Evolutionary conservation across 2,797 vertebrate species (phyloP).

Genomic region (Danionella dracula): DNA sequence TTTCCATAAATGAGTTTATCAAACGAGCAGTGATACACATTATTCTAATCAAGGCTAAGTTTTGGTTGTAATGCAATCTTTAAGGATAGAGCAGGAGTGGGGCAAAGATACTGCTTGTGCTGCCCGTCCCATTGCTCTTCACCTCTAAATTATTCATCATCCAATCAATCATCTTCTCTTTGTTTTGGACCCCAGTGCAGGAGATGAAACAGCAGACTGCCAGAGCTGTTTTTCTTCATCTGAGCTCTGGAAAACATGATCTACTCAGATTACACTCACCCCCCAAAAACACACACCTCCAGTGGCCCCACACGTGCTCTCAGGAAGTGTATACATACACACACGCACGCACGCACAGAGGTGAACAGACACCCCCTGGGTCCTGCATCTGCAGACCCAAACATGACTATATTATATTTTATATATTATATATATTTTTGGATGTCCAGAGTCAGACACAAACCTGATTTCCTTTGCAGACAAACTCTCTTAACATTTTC

Average conservation of each 20-base stretch:
- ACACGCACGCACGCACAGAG: background rate
- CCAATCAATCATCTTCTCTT: slow-evolving; percentile 84
- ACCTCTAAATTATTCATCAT: slow-evolving; percentile 82
- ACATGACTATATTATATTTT: background rate
- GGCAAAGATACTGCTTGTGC: slow-evolving; percentile 44
- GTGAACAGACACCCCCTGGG: slow-evolving; percentile 45
- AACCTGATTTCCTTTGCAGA: too few relatives aligned
- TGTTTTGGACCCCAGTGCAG: slow-evolving; percentile 81
- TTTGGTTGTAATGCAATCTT: slow-evolving; percentile 64
- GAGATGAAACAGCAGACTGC: slow-evolving; percentile 77
- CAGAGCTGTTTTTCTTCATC: slow-evolving; percentile 79
- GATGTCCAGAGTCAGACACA: background rate
- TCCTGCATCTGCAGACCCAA: slow-evolving; percentile 41
- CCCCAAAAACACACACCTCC: slow-evolving; percentile 47
- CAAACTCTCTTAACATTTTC: background rate
- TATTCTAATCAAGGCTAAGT: slow-evolving; percentile 69
- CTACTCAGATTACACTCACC: slow-evolving; percentile 70
- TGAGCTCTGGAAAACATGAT: slow-evolving; percentile 78
- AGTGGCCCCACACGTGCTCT: slow-evolving; percentile 19
- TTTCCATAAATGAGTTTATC: slow-evolving; percentile 67
- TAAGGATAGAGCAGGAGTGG: slow-evolving; percentile 51
- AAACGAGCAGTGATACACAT: slow-evolving; percentile 69
- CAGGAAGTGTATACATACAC: slow-evolving; percentile 18
- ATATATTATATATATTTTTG: background rate
- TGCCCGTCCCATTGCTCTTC: slow-evolving; percentile 66